phyloP scores from a whole-genome alignment of 1,140 invertebrate genomes.

The Dendrolimus kikuchii region DNA sequence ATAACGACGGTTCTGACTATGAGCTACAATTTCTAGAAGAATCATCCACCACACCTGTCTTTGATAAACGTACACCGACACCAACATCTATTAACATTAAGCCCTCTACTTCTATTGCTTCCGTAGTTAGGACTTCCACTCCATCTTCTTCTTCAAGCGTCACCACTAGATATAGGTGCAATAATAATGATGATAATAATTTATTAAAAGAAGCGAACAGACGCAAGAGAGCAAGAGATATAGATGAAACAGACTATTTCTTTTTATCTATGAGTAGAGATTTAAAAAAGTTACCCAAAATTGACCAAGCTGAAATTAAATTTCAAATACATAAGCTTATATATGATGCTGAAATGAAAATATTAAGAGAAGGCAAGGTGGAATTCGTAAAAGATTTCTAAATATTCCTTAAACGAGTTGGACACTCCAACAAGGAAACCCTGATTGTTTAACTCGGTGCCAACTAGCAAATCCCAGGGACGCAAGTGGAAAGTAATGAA shows the following conservation, averaged over 20 bases:
- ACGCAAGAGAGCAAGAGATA: slow-evolving; percentile 12
- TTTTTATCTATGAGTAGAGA: slow-evolving; percentile 22
- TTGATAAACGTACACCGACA: slow-evolving; percentile 4
- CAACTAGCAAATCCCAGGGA: too few species aligned
- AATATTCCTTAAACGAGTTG: too few species aligned
- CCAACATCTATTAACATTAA: not conserved
- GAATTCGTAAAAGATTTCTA: too few species aligned
- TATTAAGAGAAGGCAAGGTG: too few species aligned
- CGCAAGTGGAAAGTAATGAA: too few species aligned
- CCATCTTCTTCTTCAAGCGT: not conserved
- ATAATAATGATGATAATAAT: slow-evolving; percentile 9
- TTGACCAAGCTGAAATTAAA: slow-evolving; percentile 7
- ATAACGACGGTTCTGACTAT: slow-evolving; percentile 2
- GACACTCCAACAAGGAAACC: too few species aligned
- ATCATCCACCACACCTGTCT: slow-evolving; percentile 2
- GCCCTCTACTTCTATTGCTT: slow-evolving; percentile 7
- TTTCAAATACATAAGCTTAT: too few species aligned
- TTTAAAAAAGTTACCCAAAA: slow-evolving; percentile 20
- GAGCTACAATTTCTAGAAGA: slow-evolving; percentile 13
- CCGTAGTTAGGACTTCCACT: slow-evolving; percentile 6
- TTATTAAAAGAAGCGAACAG: slow-evolving; percentile 16
- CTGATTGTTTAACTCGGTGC: too few species aligned
- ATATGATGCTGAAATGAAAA: too few species aligned
- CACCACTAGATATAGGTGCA: slow-evolving; percentile 10
- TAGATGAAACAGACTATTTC: slow-evolving; percentile 22